Percentiles rank a stretch among this genome's conserved stretches.
These are phyloP conservation scores for Amphipyra berbera DNA, from an alignment of 2,888 invertebrate species.

Conservation along the genomic window DNA sequence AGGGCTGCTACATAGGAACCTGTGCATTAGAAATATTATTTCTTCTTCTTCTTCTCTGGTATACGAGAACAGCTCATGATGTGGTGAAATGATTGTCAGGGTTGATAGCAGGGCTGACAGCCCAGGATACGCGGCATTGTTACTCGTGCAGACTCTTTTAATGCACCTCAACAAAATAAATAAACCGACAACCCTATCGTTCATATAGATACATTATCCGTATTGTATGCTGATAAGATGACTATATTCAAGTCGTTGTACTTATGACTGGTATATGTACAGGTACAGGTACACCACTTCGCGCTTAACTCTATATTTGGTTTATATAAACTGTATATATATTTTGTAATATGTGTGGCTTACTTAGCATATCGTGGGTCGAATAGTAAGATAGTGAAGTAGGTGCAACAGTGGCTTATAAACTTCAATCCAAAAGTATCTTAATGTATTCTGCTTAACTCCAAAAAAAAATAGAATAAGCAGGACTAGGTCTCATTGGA, in stretches of 20 bases:
- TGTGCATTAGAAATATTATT: background rate
- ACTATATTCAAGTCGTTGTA: conserved; percentile 21
- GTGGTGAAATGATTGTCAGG: no score
- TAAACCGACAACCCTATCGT: conserved; percentile 19
- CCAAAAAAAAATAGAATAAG: no score
- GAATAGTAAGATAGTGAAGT: conserved; percentile 18
- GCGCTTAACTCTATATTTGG: conserved; percentile 47
- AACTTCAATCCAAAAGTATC: background rate
- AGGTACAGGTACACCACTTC: conserved; percentile 12
- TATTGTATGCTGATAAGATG: conserved; percentile 44
- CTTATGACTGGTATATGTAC: conserved; percentile 25
- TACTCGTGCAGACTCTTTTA: no score
- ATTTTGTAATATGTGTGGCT: conserved; percentile 37
- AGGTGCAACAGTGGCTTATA: conserved; percentile 12
- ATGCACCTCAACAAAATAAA: background rate
- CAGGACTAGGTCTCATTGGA: no score
- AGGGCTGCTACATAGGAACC: conserved; percentile 30
- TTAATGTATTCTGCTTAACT: no score
- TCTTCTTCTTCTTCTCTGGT: no score
- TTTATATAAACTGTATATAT: conserved; percentile 41
- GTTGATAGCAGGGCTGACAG: no score
- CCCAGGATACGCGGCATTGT: no score
- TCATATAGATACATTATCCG: conserved; percentile 20
- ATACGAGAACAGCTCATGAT: no score
- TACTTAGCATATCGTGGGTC: conserved; percentile 10